Percentiles rank a stretch among this genome's conserved stretches.
Evolutionary conservation across 2,888 invertebrate species (phyloP).

Genomic region (Alloplasta piceator): DNA sequence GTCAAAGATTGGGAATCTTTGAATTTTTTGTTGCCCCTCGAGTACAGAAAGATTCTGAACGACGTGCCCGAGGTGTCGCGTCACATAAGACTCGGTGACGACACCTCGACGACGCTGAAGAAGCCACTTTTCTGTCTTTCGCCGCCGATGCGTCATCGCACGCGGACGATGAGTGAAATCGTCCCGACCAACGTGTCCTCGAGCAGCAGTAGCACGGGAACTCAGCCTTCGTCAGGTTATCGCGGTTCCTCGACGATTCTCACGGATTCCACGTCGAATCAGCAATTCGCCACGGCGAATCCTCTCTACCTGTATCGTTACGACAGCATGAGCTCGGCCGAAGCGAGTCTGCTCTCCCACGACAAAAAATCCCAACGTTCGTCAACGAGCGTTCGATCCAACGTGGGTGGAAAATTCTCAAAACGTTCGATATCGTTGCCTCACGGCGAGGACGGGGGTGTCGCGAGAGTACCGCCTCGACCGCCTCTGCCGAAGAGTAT

Average conservation of each 20-base stretch:
- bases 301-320: slow-evolving; percentile 93
- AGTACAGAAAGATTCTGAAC: slow-evolving; percentile 91
- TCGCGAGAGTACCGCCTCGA: slow-evolving; percentile 86
- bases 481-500: slow-evolving; percentile 90
- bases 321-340: slow-evolving; percentile 89
- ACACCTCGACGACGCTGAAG: slow-evolving; percentile 72
- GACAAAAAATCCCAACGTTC: slow-evolving; percentile 75
- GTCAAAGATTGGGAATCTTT: slow-evolving; percentile 97
- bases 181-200: slow-evolving; percentile 86
- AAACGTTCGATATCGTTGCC: slow-evolving; percentile 88
- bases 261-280: slow-evolving; percentile 90
- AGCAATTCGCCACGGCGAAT: slow-evolving; percentile 85
- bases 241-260: slow-evolving; percentile 93
- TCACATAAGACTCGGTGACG: slow-evolving; percentile 86
- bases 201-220: slow-evolving; percentile 89
- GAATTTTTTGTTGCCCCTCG: slow-evolving; percentile 93
- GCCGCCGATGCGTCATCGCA: slow-evolving; percentile 83
- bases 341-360: slow-evolving; percentile 87
- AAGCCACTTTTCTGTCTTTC: slow-evolving; percentile 82
- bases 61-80: slow-evolving; percentile 91
- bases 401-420: slow-evolving; percentile 86
- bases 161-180: slow-evolving; percentile 86
- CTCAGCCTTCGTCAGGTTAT: slow-evolving; percentile 94
- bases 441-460: slow-evolving; percentile 83
- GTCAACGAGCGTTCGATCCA: slow-evolving; percentile 34